Evolutionary conservation across 2,888 invertebrate species (phyloP), one percentile per base, ranked within the genome.

Genomic region (Ochropacha duplaris): DNA sequence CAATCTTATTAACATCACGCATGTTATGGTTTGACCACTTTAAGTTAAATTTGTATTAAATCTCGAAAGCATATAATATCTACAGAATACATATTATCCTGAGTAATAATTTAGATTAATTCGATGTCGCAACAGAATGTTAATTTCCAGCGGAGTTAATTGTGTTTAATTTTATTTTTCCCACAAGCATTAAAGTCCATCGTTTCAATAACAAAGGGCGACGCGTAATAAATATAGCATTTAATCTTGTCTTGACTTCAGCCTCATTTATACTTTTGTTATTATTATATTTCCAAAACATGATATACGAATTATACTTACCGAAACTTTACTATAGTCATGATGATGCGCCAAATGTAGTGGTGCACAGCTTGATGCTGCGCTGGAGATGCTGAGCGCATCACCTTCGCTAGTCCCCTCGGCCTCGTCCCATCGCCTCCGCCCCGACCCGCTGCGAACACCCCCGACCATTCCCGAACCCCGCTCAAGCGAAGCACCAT

Each of bases 361-460:
- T 12, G 91, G 90, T 49, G 91, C 91, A 71, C 90, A 90, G 79
- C 92, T 92, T 2, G 92, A 92, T 1, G 92, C 88, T 1, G 92
- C 91, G 69, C 91, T 92, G 60, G 91, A 91, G 31, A 92, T 79
- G 84, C 92, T 92, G 65, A 92, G 82, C 60, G 92, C 92, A 65
- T 92, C 92, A 12, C 89, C 90, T 58, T 92, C 92, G 66, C 90
- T 91, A 50, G 86, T 83, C 22, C 87, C 92, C 65, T 92, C 92
- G 39, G 81, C 64, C 76, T 92, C 92, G 73, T 91, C 92, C 91
- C 92, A 91, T 61, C 92, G 85, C 74, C 90, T 86, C 44, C 91
- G 86, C 80, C 87, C 91, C 79, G 90, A 90, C 91, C 92, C 92
- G 87, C 92, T 92, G 92, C 90, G 85, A 92, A 90, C 90, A 91